Evolutionary conservation across 2,888 invertebrate genomes (phyloP).

Genomic region (Laothoe populi): DNA sequence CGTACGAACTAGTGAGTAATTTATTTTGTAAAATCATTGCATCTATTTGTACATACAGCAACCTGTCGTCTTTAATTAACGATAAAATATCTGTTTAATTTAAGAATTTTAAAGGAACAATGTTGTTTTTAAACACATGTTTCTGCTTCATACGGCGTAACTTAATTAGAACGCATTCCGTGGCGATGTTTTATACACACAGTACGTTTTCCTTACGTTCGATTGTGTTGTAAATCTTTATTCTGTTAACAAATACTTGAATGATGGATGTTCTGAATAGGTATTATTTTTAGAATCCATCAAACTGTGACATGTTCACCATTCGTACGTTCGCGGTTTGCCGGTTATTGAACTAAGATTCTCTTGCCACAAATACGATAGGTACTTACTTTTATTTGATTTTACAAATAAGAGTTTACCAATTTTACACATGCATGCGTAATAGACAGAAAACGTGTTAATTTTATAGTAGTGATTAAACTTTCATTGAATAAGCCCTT

Average conservation of each 20-base stretch:
- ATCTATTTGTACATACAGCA: too few species aligned
- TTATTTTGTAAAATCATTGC: constrained; percentile 8
- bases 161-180: constrained; percentile 21
- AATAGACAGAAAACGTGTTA: background rate
- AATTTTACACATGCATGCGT: background rate
- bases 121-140: background rate
- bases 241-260: background rate
- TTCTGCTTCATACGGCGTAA: background rate
- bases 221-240: constrained; percentile 8
- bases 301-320: constrained; percentile 11
- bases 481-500: constrained; percentile 24
- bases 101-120: constrained; percentile 2
- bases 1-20: constrained; percentile 25
- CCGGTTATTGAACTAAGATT: constrained; percentile 14
- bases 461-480: background rate
- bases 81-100: background rate
- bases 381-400: background rate
- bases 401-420: background rate
- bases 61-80: constrained; percentile 17
- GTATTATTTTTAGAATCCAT: constrained; percentile 19
- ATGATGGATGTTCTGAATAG: background rate
- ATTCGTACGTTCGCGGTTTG: constrained; percentile 6
- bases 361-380: background rate
- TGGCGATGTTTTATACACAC: constrained; percentile 9
- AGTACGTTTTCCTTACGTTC: constrained; percentile 8